Conservation (phyloP, 2,888 invertebrate species). For the Ochropleura leucogaster region DNA sequence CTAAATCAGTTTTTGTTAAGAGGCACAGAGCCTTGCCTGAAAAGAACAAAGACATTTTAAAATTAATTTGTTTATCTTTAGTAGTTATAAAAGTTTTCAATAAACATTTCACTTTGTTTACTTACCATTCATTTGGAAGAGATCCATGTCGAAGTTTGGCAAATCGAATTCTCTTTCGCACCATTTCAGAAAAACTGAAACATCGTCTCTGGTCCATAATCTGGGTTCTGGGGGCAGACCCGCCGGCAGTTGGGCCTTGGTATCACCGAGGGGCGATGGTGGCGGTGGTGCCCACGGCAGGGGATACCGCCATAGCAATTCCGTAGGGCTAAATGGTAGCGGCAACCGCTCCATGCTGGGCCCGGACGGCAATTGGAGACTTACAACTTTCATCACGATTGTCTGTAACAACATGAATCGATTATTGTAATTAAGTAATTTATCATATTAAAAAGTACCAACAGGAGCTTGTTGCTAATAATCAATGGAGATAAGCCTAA, state of each 20-base stretch:
- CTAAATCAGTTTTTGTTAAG: conserved; percentile 96
- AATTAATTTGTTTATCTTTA: background rate
- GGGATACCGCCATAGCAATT: conserved; percentile 97
- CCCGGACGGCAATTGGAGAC: conserved; percentile 93
- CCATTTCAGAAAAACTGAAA: conserved; percentile 96
- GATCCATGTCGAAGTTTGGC: conserved; percentile 97
- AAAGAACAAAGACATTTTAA: conserved; percentile 55
- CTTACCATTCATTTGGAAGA: conserved; percentile 98
- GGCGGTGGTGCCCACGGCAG: conserved; percentile 93
- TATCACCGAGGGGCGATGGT: conserved; percentile 94
- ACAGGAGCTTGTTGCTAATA: background rate
- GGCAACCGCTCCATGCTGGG: conserved; percentile 94
- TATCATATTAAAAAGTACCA: background rate
- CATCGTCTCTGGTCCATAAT: conserved; percentile 97
- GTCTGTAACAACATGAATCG: conserved; percentile 77
- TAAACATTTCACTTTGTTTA: conserved; percentile 31
- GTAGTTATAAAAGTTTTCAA: too few relatives aligned
- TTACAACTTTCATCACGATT: conserved; percentile 92
- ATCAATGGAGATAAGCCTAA: background rate
- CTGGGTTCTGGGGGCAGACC: conserved; percentile 96
- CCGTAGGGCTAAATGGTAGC: conserved; percentile 95
- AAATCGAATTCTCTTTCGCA: conserved; percentile 98
- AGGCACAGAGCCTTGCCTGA: conserved; percentile 97
- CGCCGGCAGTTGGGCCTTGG: conserved; percentile 96
- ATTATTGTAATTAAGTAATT: conserved; percentile 12